Base-by-base conservation (phyloP, 2,113 vertebrate species). In the Pluvianellus socialis region DNA sequence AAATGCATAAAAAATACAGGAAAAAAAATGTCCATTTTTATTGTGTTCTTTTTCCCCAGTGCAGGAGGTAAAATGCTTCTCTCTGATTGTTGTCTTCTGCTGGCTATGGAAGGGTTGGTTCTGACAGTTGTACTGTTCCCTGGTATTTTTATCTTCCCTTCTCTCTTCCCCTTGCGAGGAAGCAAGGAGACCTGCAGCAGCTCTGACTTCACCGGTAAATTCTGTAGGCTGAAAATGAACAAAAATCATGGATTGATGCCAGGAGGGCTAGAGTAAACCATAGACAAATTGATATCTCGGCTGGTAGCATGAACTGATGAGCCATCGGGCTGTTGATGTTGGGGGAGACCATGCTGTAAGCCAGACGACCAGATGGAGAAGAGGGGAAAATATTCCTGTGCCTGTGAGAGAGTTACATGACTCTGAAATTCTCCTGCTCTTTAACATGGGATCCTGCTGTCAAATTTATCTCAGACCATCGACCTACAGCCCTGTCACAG, bases 401-500 rank as follows among this genome's bases (percentile, higher is more conserved):
- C 65, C 55, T 85, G 23, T 0, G 2, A 53, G 28, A 76, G 14
- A 45, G 27, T 81, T 65, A 50, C 6, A 6, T 12, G 17, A 13
- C n/a, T n/a, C 10, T 65, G 42, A 68, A 88, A 44, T 65, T 68
- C 26, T 86, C 15, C 33, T 53, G 20, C 35, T 83, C 35, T 79
- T 86, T 79, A 52, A 49, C 15, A 18, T 44, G 62, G 17, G 19
- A 63, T 55, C 26, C 17, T 90, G 56, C 42, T 4, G 1, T 56
- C 35, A 55, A 32, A 61, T 87, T 67, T 52, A 16, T 67, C 65
- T 81, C 61, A 71, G 73, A 22, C 11, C 7, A 22, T 33, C 50
- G 50, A 56, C n/a, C 14, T 80, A 66, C 0, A 0, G 56, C 14
- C 9, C 42, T 42, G 27, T 58, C 63, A 38, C 24, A 19, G 3